Evolutionary conservation across 2,888 invertebrate species (phyloP), one percentile per base, ranked within the genome.

Genomic region (Diloba caeruleocephala): DNA sequence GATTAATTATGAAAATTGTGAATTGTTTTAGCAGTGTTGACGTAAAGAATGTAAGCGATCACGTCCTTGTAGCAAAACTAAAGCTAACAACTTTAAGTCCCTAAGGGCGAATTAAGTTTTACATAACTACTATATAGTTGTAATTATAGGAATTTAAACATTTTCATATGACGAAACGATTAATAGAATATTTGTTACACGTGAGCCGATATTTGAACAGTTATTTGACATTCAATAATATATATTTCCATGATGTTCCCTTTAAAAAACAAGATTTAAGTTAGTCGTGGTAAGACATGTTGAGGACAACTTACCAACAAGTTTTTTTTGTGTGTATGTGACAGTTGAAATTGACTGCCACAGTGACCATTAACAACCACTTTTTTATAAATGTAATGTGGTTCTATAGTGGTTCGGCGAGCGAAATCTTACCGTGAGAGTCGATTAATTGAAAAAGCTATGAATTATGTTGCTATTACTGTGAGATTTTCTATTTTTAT

Each of bases 401-500:
- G 56, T 48, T 50, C 50, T 38, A 26, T 29, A 59, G 50, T 52
- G 25, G 66, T 46, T 39, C 56, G 8, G 38, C 10, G 25, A 53
- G 69, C 52, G 62, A 62, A 65, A 63, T 59, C 59, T 43, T 59
- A 59, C 45, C 48, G 62, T 63, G 62, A 63, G 55, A 67, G 43
- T 55, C 49, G 43, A 50, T 63, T 49, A 51, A 53, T 53, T 49
- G 42, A 51, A 57, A 44, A 46, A 41, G n/a, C 42, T 41, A 38
- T 56, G 36, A 45, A 54, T 44, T 53, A 45, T 45, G 50, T 51
- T 31, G 29, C n/a, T 29, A 32, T 31, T 34, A 25, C n/a, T 29
- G 34, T 31, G 34, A 25, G 25, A 46, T 65, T 56, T 52, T 68
- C 57, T 61, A 57, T 57, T 55, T 61, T 43, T 68, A 57, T 31